Evolutionary conservation across 2,113 vertebrate genomes (phyloP), one percentile per base, ranked within the genome.

Genomic region (Nothocercus nigrocapillus): DNA sequence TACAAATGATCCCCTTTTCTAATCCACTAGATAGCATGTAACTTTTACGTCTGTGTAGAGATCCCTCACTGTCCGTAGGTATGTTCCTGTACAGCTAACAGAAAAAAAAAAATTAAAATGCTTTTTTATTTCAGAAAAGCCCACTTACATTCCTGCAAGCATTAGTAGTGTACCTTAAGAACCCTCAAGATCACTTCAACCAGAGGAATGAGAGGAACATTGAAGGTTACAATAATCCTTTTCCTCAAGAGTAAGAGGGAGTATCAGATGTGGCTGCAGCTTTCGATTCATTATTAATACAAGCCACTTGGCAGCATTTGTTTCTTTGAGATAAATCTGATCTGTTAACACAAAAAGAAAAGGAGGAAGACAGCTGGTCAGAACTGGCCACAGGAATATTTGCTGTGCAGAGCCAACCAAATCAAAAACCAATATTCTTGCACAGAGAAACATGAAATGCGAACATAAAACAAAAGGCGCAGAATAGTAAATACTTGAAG

Each of bases 361-460:
- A 40, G 66, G 85, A 40, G n/a, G 44, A 92, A 94, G 69, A 47
- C 96, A 96, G 67, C 69, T 88, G 86, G 80, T 96, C 90, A 95
- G 49, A 93, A 82, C 56, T 92, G 91, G 81, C 88, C 77, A n/a
- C 25, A 63, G 82, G 91, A 95, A 90, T 85, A 92, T 56, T 62
- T 88, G 45, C 66, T 81, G 49, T 86, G 34, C 34, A 89, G 1
- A 82, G 79, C 90, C 96, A 94, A 95, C 34, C 90, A 1, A 95
- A 82, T 82, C 90, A 96, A 94, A 96, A 88, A 32, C 4, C 66
- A 73, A 5, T 90, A 67, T 89, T 95, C 96, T 73, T 95, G 42
- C 69, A 81, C 20, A 82, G 32, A 22, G n/a, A 36, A n/a, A 40
- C 7, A 27, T 88, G 79, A 96, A 75, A 93, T 45, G 15, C 51